Percentiles rank a stretch among this genome's conserved stretches.
Evolutionary conservation across 2,113 vertebrate genomes (phyloP).

Genomic region (Urocolius indicus): DNA sequence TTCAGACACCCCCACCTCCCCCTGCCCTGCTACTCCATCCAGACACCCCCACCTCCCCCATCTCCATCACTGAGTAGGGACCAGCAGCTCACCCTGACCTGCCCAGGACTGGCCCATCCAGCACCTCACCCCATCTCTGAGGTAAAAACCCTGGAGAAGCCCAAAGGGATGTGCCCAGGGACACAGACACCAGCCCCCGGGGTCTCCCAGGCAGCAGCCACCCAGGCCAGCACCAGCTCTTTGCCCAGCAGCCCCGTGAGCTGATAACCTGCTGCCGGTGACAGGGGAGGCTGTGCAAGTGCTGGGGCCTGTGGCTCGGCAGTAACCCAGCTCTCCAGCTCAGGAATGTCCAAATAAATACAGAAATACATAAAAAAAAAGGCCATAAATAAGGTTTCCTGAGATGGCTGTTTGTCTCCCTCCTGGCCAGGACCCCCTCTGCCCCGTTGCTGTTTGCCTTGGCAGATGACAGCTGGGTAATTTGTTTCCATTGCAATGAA

Average conservation of each 20-base stretch:
- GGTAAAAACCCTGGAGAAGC: neutral
- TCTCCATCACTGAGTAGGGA: rapidly evolving
- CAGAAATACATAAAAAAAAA: constrained; percentile 66
- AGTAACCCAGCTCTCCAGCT: constrained; percentile 36
- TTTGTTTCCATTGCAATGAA: constrained; percentile 81
- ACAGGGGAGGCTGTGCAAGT: neutral
- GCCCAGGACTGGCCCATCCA: neutral
- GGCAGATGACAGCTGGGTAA: constrained; percentile 73
- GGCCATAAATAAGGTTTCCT: constrained; percentile 68
- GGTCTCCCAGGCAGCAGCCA: rapidly evolving
- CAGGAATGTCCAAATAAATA: constrained; percentile 72
- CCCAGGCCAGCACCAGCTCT: rapidly evolving
- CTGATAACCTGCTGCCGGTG: neutral
- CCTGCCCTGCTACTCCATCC: rapidly evolving
- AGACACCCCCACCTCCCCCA: rapidly evolving
- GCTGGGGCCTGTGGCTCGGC: neutral
- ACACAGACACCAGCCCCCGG: neutral
- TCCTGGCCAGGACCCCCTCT: constrained; percentile 54
- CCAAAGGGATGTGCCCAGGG: neutral
- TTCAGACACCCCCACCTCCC: rapidly evolving
- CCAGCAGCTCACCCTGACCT: neutral
- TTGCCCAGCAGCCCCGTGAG: neutral
- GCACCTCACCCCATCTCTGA: neutral
- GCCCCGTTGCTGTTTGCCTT: constrained; percentile 70
- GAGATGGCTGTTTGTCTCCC: constrained; percentile 65